Base-by-base conservation (phyloP, 1,140 invertebrate genomes). In the Meloidogyne hapla region DNA sequence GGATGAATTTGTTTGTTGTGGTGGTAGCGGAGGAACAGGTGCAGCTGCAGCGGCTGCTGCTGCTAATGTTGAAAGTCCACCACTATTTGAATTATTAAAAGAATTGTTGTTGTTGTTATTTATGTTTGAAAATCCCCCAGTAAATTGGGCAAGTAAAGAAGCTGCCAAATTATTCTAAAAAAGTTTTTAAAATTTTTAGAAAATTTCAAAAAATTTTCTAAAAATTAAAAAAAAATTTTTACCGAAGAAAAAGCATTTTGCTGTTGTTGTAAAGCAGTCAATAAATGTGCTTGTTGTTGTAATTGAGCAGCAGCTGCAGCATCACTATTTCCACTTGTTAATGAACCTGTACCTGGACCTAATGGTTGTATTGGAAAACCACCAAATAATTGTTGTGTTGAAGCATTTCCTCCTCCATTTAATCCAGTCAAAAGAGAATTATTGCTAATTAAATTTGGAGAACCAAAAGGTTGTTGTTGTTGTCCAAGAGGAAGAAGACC, bases 361-460 rank as follows among this genome's bases (percentile, higher is more conserved):
- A 73, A 65, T 64, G 70, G 70, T 38, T 73, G 70, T 5, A 73
- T 73, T n/a, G 70, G 70, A 64, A 73, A 73, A 21, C 70, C 70
- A 21, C 56, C 70, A 38, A 73, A 73, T 13, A 73, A 64, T 21
- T 65, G 70, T 23, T 28, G 5, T 15, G 38, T 18, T 71, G 69
- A 28, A 21, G 69, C 13, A 28, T 45, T 2, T n/a, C 48, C 48
- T 21, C 48, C 48, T n/a, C 48, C 48, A 56, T n/a, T 56, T 56
- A n/a, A 33, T 33, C 33, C 18, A n/a, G 48, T 56, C 48, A 56
- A 56, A 56, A 56, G 18, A 56, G 48, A 56, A 21, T 18, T n/a
- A 21, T 56, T 56, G n/a, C n/a, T 56, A 2, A 2, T 13, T n/a
- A n/a, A 1, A 56, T n/a, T 56, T 56, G 48, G 48, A 56, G 48